Evolutionary conservation across 2,888 invertebrate species (phyloP).

Genomic region (Nemoura dubitans): DNA sequence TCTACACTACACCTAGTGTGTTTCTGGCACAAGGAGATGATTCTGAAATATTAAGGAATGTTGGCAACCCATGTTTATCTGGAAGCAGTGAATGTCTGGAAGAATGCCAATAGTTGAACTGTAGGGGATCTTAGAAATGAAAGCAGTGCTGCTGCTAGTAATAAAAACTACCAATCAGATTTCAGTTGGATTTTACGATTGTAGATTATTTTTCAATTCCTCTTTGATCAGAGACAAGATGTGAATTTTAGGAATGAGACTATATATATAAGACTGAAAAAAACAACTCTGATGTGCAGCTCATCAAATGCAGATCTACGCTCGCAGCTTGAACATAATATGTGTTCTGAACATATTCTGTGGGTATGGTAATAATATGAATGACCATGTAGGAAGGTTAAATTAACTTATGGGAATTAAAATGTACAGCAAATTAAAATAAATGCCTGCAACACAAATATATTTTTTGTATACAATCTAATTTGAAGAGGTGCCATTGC

Average conservation of each 20-base stretch:
- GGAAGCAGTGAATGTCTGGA: conserved; percentile 33
- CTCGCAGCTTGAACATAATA: no score
- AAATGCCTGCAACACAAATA: no score
- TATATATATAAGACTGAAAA: no score
- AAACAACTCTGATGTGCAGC: no score
- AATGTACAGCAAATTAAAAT: no score
- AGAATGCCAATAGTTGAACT: conserved; percentile 29
- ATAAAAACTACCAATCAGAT: conserved; percentile 8
- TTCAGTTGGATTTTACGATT: background rate
- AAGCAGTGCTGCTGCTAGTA: conserved; percentile 14
- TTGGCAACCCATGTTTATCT: conserved; percentile 34
- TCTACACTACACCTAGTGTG: conserved; percentile 23
- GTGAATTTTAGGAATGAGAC: background rate
- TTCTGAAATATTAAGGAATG: conserved; percentile 31
- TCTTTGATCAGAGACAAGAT: background rate
- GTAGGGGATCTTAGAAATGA: conserved; percentile 7
- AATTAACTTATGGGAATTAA: no score
- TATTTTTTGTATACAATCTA: no score
- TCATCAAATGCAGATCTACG: no score
- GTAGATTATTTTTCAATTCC: background rate
- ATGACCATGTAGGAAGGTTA: no score
- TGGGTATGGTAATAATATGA: no score
- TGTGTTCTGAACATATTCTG: no score
- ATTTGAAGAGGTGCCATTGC: no score
- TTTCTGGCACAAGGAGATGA: conserved; percentile 39